Base-by-base conservation (phyloP, 2,113 vertebrate genomes). In the Salvelinus fontinalis region DNA sequence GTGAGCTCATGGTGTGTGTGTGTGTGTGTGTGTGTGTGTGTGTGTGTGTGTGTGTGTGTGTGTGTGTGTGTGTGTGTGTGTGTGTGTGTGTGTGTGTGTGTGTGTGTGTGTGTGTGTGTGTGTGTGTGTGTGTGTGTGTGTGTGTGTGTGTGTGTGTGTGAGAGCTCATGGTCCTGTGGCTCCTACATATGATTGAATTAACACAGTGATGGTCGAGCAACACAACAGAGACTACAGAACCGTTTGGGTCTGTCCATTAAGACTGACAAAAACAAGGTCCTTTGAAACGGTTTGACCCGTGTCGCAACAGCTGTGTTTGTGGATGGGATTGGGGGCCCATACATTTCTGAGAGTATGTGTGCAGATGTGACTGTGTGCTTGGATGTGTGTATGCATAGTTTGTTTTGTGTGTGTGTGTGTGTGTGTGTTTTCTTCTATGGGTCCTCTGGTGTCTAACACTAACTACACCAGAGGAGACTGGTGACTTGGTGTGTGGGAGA, bases 261-360 rank as follows among this genome's bases (percentile, higher is more conserved):
- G 49, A 51, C 12, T 14, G 48, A 14, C 9, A 14, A 51, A 76
- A 76, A 57, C 75, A 39, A 70, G 81, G 71, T 80, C 13, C 67
- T 74, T 71, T 81, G 34, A 80, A 85, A 81, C 74, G 20, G 74
- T 82, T 81, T 83, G 74, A 80, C 9, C 34, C 71, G 3, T 54
- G 49, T 57, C 0, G 4, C 7, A 3, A 70, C 24, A 31, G 60
- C 29, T 79, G 66, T 49, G 70, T 11, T 5, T 67, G 44, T 74
- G 57, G 14, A 26, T 62, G 54, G n/a, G 20, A 26, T 5, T 22
- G 68, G 4, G 44, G 20, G 44, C 8, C 16, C 18, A 54, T 59
- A 22, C 1, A 18, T 20, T 18, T 39, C 24, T 51, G n/a, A 75
- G 11, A 16, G 51, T 69, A 60, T 65, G 70, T 74, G 70, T 26